Percentiles rank a stretch among this genome's conserved stretches.
Conservation (phyloP, 2,797 vertebrate genomes). For the Catostomus latipinnis region DNA sequence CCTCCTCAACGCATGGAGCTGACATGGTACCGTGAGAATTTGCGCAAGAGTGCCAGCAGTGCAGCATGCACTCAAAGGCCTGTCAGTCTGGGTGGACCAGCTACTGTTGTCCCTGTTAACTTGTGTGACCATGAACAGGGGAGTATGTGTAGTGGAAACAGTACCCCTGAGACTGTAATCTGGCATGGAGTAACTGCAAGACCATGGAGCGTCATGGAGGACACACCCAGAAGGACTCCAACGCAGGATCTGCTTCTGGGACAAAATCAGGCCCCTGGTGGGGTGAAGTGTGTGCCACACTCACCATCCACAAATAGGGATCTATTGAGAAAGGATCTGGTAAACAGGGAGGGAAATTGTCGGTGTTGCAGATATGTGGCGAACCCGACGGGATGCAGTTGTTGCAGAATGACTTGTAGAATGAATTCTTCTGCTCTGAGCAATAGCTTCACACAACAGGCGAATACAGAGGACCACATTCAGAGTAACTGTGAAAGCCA, state of each 20-base stretch:
- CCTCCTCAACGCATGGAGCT: slow-evolving; percentile 64
- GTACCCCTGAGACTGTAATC: slow-evolving; percentile 73
- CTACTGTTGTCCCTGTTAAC: slow-evolving; percentile 38
- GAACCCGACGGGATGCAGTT: slow-evolving; percentile 31
- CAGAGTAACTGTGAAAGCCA: slow-evolving; percentile 47
- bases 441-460: slow-evolving; percentile 44
- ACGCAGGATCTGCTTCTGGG: slow-evolving; percentile 44
- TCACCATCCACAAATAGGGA: slow-evolving; percentile 58
- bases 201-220: slow-evolving; percentile 66
- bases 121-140: slow-evolving; percentile 42
- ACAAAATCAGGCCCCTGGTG: slow-evolving; percentile 20
- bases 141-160: slow-evolving; percentile 67
- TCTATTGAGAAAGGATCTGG: slow-evolving; percentile 46
- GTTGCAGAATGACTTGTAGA: slow-evolving; percentile 43
- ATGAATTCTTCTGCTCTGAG: slow-evolving; percentile 47
- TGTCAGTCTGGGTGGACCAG: slow-evolving; percentile 65
- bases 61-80: slow-evolving; percentile 71
- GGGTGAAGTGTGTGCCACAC: slow-evolving; percentile 38
- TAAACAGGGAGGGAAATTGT: slow-evolving; percentile 52
- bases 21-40: slow-evolving; percentile 65
- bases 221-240: slow-evolving; percentile 43
- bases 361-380: slow-evolving; percentile 32
- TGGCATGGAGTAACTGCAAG: slow-evolving; percentile 62
- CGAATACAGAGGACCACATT: slow-evolving; percentile 35
- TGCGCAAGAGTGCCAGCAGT: slow-evolving; percentile 76